Conservation (phyloP, 2,797 vertebrate genomes). For the Lepilemur ruficaudatus region DNA sequence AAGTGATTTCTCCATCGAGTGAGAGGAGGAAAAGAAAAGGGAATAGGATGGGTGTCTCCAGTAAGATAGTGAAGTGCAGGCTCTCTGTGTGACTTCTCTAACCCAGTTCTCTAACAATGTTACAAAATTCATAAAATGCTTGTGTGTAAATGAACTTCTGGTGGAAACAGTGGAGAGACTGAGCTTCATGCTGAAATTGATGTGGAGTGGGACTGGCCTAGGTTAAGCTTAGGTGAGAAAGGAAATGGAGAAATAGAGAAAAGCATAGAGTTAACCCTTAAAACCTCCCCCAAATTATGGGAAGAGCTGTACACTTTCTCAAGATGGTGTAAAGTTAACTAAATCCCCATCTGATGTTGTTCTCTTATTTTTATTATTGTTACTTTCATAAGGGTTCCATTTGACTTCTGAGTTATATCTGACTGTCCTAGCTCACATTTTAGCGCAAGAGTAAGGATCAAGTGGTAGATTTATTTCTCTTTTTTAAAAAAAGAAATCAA, state of each 20-base stretch:
- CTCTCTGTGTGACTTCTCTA: neutral
- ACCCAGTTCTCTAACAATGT: neutral
- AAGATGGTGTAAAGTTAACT: neutral
- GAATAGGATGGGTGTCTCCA: neutral
- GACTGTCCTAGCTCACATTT: neutral
- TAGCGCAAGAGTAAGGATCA: slow-evolving; percentile 28
- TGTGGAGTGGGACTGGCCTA: rapidly evolving
- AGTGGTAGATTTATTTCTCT: slow-evolving; percentile 51
- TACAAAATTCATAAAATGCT: neutral
- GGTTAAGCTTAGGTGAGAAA: neutral
- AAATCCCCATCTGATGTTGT: neutral
- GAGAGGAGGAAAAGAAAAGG: neutral
- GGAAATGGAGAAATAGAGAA: neutral
- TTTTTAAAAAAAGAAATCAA: slow-evolving; percentile 58
- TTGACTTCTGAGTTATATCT: neutral
- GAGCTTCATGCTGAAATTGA: neutral
- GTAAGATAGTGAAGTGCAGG: rapidly evolving
- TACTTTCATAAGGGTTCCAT: neutral
- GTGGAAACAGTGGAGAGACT: neutral
- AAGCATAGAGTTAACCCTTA: neutral
- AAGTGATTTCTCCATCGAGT: neutral
- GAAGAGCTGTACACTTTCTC: neutral
- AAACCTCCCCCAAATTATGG: neutral
- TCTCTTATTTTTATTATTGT: neutral
- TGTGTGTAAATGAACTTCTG: neutral